These are phyloP conservation scores for Cecropterus lyciades DNA, from an alignment of 1,140 invertebrate species.

Conservation along the genomic window DNA sequence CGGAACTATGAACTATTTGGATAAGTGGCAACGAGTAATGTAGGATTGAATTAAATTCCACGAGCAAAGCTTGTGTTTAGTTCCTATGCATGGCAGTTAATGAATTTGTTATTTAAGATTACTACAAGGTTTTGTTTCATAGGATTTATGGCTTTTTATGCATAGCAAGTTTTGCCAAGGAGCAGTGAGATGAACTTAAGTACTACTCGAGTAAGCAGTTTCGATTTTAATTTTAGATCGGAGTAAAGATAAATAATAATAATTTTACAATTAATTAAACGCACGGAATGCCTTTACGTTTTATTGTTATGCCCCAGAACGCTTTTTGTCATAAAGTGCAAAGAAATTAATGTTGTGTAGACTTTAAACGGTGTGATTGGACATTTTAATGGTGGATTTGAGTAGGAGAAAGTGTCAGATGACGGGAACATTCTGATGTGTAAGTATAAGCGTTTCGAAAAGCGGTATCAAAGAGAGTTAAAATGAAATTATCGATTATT, in stretches of 20 bases:
- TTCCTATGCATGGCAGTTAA: conserved; percentile 76
- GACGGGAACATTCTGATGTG: conserved; percentile 17
- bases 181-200: conserved; percentile 1
- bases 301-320: conserved; percentile 23
- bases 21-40: conserved; percentile 60
- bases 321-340: conserved; percentile 18
- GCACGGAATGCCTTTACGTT: conserved; percentile 17
- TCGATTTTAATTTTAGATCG: not conserved
- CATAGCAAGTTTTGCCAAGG: conserved; percentile 6
- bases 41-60: conserved; percentile 57
- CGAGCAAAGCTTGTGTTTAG: conserved; percentile 81
- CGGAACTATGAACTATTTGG: conserved; percentile 47
- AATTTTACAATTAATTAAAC: conserved; percentile 1
- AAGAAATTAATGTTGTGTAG: conserved; percentile 2
- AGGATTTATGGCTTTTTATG: conserved; percentile 8
- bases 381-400: conserved; percentile 21
- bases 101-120: conserved; percentile 32
- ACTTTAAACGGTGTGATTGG: conserved; percentile 6
- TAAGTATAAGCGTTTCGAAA: not conserved
- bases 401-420: conserved; percentile 6
- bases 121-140: conserved; percentile 20
- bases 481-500: conserved; percentile 35
- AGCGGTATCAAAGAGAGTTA: conserved; percentile 14
- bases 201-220: conserved; percentile 2
- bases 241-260: not conserved